These are phyloP conservation scores for Istiophorus platypterus DNA, from an alignment of 2,113 vertebrate species.

Conservation along the genomic window DNA sequence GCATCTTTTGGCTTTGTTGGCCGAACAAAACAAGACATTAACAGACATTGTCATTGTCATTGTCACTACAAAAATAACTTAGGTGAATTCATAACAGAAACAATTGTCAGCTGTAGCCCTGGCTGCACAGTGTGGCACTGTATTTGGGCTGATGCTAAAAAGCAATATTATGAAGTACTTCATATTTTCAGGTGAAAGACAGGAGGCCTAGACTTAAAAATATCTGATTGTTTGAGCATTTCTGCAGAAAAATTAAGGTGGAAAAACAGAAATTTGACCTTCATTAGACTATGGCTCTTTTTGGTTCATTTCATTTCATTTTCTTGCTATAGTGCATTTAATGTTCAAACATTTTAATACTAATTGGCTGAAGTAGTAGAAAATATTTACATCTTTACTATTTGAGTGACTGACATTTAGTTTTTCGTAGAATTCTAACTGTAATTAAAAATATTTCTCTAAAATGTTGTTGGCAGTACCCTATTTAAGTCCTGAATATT, in stretches of 20 bases:
- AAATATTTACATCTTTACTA: background rate
- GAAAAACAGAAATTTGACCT: background rate
- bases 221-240: background rate
- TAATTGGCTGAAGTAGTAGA: no score
- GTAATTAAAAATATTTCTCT: background rate
- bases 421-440: background rate
- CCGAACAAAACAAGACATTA: no score
- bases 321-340: background rate
- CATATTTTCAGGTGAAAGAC: background rate
- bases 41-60: no score
- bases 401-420: no score
- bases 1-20: no score
- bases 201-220: background rate
- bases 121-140: background rate
- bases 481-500: background rate
- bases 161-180: background rate
- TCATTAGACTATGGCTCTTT: background rate
- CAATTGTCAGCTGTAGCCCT: no score
- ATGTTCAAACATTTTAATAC: background rate
- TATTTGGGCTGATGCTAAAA: constrained; percentile 30
- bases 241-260: background rate
- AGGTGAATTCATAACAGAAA: no score
- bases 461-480: background rate
- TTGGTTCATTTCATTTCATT: background rate
- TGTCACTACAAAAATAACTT: no score